These are phyloP conservation scores for Acanthosepion lycidas DNA, from an alignment of 2,888 invertebrate species.

Conservation along the genomic window DNA sequence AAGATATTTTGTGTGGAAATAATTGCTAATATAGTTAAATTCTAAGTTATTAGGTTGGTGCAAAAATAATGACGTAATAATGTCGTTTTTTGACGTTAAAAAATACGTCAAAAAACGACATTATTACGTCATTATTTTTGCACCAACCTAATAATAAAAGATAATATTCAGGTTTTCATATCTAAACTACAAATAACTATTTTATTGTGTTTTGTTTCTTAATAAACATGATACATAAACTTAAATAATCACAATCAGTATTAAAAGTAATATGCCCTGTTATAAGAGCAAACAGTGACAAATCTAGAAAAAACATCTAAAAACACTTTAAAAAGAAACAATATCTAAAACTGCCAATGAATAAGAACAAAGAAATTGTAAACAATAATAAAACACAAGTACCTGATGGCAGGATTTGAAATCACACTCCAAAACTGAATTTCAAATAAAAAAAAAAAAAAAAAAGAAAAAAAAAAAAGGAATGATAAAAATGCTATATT, in stretches of 20 bases:
- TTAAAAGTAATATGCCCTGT: background rate
- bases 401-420: background rate
- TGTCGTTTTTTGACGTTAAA: no score
- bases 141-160: no score
- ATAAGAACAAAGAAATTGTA: conserved; percentile 11
- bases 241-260: background rate
- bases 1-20: background rate
- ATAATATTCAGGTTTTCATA: background rate
- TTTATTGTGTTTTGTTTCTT: background rate
- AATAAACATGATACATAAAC: background rate
- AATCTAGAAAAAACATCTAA: background rate
- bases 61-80: no score
- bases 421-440: conserved; percentile 11
- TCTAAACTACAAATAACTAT: background rate
- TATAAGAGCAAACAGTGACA: background rate
- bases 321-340: background rate
- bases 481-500: background rate
- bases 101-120: no score
- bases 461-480: background rate
- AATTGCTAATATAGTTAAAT: background rate
- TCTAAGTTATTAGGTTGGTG: no score
- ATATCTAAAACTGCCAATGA: conserved; percentile 2
- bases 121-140: no score
- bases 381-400: background rate
- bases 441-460: background rate